Conservation (phyloP, 2,113 vertebrate genomes). For the Crotalus helleri region DNA sequence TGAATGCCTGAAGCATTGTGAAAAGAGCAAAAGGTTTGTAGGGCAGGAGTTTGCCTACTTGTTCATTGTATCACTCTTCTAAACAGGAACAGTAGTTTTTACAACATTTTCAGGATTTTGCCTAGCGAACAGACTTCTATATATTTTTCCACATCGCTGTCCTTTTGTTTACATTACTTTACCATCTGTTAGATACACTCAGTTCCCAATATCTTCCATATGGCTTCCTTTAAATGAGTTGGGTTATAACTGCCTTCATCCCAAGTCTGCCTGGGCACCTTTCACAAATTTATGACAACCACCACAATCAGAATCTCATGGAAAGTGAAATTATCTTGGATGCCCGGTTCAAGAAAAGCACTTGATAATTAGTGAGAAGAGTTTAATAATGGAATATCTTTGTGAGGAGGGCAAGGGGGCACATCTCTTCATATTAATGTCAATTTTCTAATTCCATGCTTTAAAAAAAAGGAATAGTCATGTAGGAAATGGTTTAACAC, state of each 20-base stretch:
- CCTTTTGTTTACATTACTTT: background rate
- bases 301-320: background rate
- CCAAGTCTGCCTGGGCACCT: background rate
- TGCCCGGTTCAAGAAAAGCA: background rate
- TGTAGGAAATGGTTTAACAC: background rate
- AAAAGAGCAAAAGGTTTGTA: background rate
- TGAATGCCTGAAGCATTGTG: background rate
- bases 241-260: background rate
- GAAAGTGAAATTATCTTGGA: background rate
- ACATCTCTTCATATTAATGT: background rate
- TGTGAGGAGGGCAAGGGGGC: background rate
- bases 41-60: background rate
- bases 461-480: background rate
- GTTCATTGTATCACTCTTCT: background rate
- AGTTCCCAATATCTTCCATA: background rate
- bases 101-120: background rate
- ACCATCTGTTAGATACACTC: background rate
- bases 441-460: background rate
- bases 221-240: background rate
- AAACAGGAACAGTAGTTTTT: background rate
- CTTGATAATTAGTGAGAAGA: background rate
- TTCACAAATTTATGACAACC: background rate
- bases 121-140: background rate
- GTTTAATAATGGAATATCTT: background rate
- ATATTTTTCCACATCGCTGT: background rate